Evolutionary conservation across 2,888 invertebrate species (phyloP).

Genomic region (Atethmia centrago): DNA sequence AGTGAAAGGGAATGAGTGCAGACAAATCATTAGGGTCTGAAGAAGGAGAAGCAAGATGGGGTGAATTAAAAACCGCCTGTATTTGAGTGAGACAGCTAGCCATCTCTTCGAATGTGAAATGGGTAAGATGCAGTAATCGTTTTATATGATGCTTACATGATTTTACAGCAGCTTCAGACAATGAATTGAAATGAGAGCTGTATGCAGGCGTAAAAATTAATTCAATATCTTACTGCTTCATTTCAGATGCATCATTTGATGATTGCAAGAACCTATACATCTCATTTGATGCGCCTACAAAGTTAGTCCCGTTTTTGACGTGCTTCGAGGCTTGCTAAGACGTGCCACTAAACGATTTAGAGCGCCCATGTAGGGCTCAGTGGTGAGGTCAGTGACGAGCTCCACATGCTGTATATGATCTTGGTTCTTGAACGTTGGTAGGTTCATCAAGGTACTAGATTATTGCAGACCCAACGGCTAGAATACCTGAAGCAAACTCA

Average conservation of each 20-base stretch:
- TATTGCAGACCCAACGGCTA: not conserved
- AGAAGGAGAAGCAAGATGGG: not conserved
- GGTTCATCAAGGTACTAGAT: not conserved
- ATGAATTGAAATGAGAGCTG: slow-evolving; percentile 3
- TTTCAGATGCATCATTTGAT: not conserved
- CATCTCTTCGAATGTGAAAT: not conserved
- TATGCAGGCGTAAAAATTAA: not conserved
- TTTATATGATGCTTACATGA: not conserved
- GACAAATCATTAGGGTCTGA: not conserved
- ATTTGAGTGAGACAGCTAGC: not conserved
- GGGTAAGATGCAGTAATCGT: not conserved
- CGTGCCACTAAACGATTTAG: not conserved
- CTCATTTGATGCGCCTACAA: not conserved
- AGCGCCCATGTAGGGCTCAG: no score
- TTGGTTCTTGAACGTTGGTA: not conserved
- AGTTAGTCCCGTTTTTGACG: not conserved
- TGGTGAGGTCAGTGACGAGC: not conserved
- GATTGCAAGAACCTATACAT: not conserved
- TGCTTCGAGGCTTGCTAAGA: not conserved
- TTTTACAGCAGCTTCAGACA: slow-evolving; percentile 1
- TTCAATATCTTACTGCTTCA: not conserved
- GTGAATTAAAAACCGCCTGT: not conserved
- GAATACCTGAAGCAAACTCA: not conserved
- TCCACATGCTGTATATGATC: not conserved
- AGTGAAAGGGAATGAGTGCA: not conserved